Conservation (phyloP, 2,797 vertebrate species). For the Coracias cyanogaster region DNA sequence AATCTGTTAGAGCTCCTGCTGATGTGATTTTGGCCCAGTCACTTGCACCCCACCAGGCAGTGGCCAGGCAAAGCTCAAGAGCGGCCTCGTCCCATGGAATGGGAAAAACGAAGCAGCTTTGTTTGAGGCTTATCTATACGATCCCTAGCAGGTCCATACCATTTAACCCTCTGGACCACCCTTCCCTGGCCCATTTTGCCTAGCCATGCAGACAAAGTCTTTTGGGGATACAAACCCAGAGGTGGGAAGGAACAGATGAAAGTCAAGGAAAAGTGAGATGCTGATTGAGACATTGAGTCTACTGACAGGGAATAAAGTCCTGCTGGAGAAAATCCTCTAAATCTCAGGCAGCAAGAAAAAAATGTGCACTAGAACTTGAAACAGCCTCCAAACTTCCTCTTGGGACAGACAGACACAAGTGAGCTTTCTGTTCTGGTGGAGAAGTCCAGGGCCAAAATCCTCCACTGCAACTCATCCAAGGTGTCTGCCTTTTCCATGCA, state of each 20-base stretch:
- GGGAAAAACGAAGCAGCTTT: background rate
- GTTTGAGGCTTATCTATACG: background rate
- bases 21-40: background rate
- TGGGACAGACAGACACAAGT: background rate
- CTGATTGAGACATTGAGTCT: background rate
- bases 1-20: background rate
- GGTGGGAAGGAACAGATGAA: background rate
- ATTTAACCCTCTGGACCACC: background rate
- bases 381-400: background rate
- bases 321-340: background rate
- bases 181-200: background rate
- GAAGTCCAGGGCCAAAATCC: background rate
- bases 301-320: background rate
- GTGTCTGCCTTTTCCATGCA: background rate
- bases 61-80: background rate
- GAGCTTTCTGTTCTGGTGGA: background rate
- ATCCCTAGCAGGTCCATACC: background rate
- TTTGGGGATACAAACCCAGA: background rate
- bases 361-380: background rate
- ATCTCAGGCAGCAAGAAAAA: background rate
- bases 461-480: background rate
- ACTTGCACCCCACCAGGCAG: background rate
- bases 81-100: background rate
- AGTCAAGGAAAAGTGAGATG: background rate
- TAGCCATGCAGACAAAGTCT: background rate